Evolutionary conservation across 1,140 invertebrate species (phyloP), one percentile per base, ranked within the genome.

Genomic region (Drosophila pectinifera): DNA sequence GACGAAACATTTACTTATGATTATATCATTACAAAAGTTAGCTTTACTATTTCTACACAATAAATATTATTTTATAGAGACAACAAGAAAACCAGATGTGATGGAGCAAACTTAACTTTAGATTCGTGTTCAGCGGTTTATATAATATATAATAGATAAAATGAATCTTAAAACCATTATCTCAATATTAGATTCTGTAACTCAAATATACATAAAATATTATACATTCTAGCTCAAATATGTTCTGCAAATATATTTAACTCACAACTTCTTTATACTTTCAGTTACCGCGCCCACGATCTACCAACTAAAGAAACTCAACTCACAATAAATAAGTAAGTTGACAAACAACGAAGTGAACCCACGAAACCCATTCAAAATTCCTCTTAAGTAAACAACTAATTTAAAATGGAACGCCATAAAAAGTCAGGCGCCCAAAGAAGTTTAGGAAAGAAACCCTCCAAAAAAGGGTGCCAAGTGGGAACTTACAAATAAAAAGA

Each of bases 391-490:
- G 62, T 63, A 78, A 88, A 88, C 82, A 85, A 73, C 78, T 82
- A 24, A 86, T 86, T 88, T 88, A 76, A 88, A 86, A 82, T 86
- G 79, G 85, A 86, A 73, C 82, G 74, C 74, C 78, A 65, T 64
- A 86, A 68, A 85, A 67, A 65, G 73, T 18, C 59, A 65, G 75
- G 64, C 70, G 76, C 80, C 64, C 73, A 70, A 55, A 36, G 14
- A 41, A 62, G 65, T 34, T 51, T 48, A 61, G 20, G 7, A 61
- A 75, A 51, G 46, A 70, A 63, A 54, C 14, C 0, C 42, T 1
- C 5, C 8, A 42, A 67, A 67, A 65, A 61, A 16, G 11, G 34
- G 11, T 28, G 28, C 1, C 48, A 46, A 82, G 70, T 75, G 70
- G 51, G 56, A 70, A 48, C 46, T 48, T 48, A 57, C 59, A 56